Base-by-base conservation (phyloP, 2,113 vertebrate genomes). In the Heteronetta atricapilla region DNA sequence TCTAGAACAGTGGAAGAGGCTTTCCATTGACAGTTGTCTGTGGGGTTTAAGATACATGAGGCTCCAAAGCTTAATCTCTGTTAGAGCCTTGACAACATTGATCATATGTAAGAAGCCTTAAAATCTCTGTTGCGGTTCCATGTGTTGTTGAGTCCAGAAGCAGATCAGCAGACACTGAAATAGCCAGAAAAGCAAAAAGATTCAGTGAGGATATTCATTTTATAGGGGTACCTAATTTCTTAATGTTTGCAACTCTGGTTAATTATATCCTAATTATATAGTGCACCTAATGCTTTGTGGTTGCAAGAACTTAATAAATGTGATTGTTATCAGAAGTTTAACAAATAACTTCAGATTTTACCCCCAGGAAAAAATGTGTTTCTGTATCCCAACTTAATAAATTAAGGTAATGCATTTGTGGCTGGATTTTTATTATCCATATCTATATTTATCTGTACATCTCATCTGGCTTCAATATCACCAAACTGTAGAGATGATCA, bases 391-490 rank as follows among this genome's bases (percentile, higher is more conserved):
- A 67, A 7, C 8, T 78, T 64, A 33, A 2, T 89, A 46, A 89
- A 89, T 59, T 22, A 83, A 74, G 68, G 38, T 66, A 75, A 68
- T 3, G 3, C 20, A 19, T 64, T 86, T 3, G 1, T 83, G 69
- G 16, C 60, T 92, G 86, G 69, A 36, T 86, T 94, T 91, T 90
- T 84, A 40, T 17, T 86, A 38, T 70, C 55, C 92, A 0, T 84
- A 29, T 82, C 67, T 94, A 2, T 93, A 77, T 90, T 86, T 88
- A 53, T 87, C 68, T 58, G 22, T 52, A 22, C 18, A 4, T 90
- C 55, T 89, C 88, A 82, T 84, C 70, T 94, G 90, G 83, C 77
- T 93, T 87, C 74, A 58, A 9, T 73, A 80, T 55, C 83, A 80
- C 63, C 28, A 12, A 76, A 55, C 81, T 93, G 66, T 63, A 75